Evolutionary conservation across 2,113 vertebrate species (phyloP).

Genomic region (Nibea albiflora): DNA sequence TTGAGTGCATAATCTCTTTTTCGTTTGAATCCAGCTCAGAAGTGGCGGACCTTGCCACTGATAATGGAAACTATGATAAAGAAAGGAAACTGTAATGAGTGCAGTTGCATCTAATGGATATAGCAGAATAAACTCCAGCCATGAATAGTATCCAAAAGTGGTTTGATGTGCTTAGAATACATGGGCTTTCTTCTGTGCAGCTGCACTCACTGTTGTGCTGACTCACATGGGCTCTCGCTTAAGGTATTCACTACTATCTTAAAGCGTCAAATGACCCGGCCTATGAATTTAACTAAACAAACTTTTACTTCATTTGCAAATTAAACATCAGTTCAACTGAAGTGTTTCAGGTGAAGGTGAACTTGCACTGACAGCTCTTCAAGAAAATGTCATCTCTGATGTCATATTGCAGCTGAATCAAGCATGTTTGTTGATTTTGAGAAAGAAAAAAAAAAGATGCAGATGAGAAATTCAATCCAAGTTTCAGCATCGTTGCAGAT

Average conservation of each 20-base stretch:
- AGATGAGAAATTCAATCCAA: background rate
- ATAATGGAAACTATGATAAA: background rate
- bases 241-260: background rate
- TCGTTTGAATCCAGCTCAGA: background rate
- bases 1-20: background rate
- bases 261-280: background rate
- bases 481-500: background rate
- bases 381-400: slow-evolving; percentile 1
- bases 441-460: background rate
- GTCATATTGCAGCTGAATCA: background rate
- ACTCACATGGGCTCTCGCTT: background rate
- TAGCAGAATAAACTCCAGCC: background rate
- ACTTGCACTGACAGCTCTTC: background rate
- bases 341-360: background rate
- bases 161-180: background rate
- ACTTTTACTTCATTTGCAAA: too few species aligned
- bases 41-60: background rate
- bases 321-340: background rate
- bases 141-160: background rate
- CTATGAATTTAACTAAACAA: background rate
- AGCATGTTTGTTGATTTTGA: background rate
- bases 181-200: background rate
- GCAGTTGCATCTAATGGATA: background rate
- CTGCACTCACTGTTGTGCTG: background rate
- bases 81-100: background rate